Base-by-base conservation (phyloP, 2,888 invertebrate genomes). In the Junonia oenone region DNA sequence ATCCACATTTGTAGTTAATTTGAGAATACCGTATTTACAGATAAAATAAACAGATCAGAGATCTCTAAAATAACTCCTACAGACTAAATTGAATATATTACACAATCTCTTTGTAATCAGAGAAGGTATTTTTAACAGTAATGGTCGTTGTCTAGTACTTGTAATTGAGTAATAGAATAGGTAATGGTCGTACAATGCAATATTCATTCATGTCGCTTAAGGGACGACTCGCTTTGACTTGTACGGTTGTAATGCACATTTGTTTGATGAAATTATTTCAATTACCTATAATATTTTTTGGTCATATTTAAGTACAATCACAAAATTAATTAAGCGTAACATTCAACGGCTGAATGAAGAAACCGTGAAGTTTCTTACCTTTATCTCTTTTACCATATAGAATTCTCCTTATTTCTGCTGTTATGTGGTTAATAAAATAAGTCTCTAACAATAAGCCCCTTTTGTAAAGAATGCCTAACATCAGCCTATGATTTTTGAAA, bases 71-170 rank as follows among this genome's bases (percentile, higher is more conserved):
- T 11, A 1, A n/a, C 17, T 6, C 4, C 22, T 2, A 47, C 14
- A 31, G 14, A 38, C n/a, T 40, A 40, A 53, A 29, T 38, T 47
- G 3, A 40, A 31, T 40, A 38, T 31, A 26, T 53, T 53, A 40
- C 31, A 31, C 19, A 53, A 53, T 40, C 11, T 17, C 15, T 53
- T 40, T 53, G 47, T 53, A 47, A 48, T 40, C n/a, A 22, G 11
- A 13, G 14, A 26, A 47, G 40, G 15, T 15, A 3, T 38, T 38
- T 43, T 43, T 43, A 13, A 43, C 13, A 43, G 13, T 8, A 43
- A 43, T 13, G n/a, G 6, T 13, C 26, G n/a, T 6, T 43, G 26
- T 11, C 13, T 26, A 13, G 13, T 13, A 13, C 3, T 22, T 5
- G 22, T 13, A 13, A 13, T 43, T 19, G 38, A 19, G 26, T 26